phyloP scores from a whole-genome alignment of 2,888 invertebrate species.

The Drosophila anomelani region DNA sequence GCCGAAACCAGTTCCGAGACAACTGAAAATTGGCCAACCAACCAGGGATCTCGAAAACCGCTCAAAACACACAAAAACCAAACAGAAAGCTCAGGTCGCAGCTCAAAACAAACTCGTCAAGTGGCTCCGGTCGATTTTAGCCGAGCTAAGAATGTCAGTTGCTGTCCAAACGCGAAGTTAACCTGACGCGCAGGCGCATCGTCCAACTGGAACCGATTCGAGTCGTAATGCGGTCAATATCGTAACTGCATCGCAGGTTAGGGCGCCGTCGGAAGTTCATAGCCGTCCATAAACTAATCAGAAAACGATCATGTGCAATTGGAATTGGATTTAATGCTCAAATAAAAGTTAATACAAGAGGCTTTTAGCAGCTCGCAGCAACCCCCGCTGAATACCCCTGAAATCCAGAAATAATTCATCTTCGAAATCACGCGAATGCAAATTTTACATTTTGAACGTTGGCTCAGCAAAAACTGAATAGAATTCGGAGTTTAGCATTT shows the following conservation, averaged over 20 bases:
- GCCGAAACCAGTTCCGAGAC: constrained; percentile 60
- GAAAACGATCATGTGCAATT: constrained; percentile 10
- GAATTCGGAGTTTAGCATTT: constrained; percentile 58
- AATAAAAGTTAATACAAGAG: constrained; percentile 47
- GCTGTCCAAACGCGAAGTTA: constrained; percentile 63
- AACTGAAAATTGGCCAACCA: constrained; percentile 33
- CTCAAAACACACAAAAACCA: constrained; percentile 52
- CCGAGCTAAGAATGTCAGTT: constrained; percentile 52
- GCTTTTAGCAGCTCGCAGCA: constrained; percentile 56
- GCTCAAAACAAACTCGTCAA: constrained; percentile 46
- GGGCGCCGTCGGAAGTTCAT: constrained; percentile 53
- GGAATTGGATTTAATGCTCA: not conserved
- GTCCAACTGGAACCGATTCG: constrained; percentile 42
- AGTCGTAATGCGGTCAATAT: constrained; percentile 47
- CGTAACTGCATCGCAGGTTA: constrained; percentile 29
- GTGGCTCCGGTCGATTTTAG: constrained; percentile 19
- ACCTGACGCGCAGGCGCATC: constrained; percentile 72
- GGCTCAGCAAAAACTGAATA: constrained; percentile 42
- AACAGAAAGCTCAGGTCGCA: constrained; percentile 34
- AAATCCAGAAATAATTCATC: constrained; percentile 40
- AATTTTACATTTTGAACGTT: constrained; percentile 41
- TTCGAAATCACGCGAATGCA: constrained; percentile 65
- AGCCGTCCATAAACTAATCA: constrained; percentile 1
- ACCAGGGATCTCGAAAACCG: constrained; percentile 63
- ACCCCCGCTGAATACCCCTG: constrained; percentile 35